Base-by-base conservation (phyloP, 2,113 vertebrate genomes). In the Nerophis ophidion region DNA sequence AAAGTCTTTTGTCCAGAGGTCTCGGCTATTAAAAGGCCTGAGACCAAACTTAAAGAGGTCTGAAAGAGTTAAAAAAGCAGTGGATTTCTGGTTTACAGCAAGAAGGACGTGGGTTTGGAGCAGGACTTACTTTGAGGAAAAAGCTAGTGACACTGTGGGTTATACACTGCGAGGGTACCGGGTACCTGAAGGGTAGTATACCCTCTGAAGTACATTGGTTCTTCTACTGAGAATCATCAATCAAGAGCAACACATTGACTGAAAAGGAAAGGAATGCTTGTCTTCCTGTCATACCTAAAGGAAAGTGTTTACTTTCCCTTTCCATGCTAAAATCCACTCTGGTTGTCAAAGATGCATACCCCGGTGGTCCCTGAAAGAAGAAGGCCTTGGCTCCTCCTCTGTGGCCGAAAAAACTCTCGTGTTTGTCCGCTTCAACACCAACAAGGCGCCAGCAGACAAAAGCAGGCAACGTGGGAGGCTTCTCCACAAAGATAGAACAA, bases 11-110 rank as follows among this genome's bases (percentile, higher is more conserved):
- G 88, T 89, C 72, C 81, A 11, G 61, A 58, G 79, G 71, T 67
- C 76, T 61, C 52, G 17, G 81, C 83, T 79, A 86, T 86, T 88
- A 84, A 84, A 89, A 87, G 81, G 81, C 76, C 84, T 79, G 83
- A 79, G 74, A 75, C 80, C 83, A 77, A 80, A 83, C 87, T 82
- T 77, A 82, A 74, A 86, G 58, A 65, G 79, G 78, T 74, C 75
- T 15, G 57, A 53, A 68, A 48, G 68, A 65, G 75, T 60, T 60
- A 73, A 74, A 82, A 74, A 26, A 26, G 4, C 74, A 71, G 66
- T 17, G 35, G 55, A 85, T 89, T 88, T 16, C 85, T 74, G 4
- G 9, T 44, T 44, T 44, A 4, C 40, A 40, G 8, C 8, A 9
- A 40, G 38, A 8, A 40, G 38, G 8, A 40, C 8, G 8, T 40